Evolutionary conservation across 2,113 vertebrate species (phyloP), one percentile per base, ranked within the genome.

Genomic region (Alouatta palliata): DNA sequence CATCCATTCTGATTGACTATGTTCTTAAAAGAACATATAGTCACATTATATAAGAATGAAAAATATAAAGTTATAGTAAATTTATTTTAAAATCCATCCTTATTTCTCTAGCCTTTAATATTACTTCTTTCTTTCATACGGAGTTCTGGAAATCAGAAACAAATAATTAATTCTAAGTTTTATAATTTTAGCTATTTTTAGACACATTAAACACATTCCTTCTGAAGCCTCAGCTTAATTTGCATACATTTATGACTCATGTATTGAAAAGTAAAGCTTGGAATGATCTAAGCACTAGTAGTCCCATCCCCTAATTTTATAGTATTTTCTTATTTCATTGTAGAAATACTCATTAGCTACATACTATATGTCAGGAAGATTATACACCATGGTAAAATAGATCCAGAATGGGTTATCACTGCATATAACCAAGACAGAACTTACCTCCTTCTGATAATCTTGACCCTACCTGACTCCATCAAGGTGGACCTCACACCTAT

Each of bases 241-340:
- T 6, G 90, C 19, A 45, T 61, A 70, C 17, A 52, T 56, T 52
- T 58, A 93, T 37, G 5, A 95, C 10, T 20, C 3, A 81, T 71
- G 86, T 73, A 52, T 61, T 82, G 6, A 80, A 90, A 95, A 90
- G 27, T 68, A 81, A 94, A 88, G 13, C 37, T 76, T 27, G 92
- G 27, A 92, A 6, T 7, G 19, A 56, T 64, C 32, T 75, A 43
- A 92, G 23, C 40, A 75, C 10, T 19, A 68, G 43, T 49, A 84
- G 54, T 80, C 19, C 58, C 27, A 76, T 37, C 9, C 4, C 7
- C 14, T 91, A 77, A 45, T 66, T 94, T 84, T 90, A 87, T 70
- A 83, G 40, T n/a, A 5, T 19, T 71, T 92, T 68, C 25, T 90
- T 64, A 14, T 86, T 47, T 79, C 91, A 66, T 68, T 61, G 54